Conservation (phyloP, 1,140 invertebrate species). For the Camponotus floridanus region DNA sequence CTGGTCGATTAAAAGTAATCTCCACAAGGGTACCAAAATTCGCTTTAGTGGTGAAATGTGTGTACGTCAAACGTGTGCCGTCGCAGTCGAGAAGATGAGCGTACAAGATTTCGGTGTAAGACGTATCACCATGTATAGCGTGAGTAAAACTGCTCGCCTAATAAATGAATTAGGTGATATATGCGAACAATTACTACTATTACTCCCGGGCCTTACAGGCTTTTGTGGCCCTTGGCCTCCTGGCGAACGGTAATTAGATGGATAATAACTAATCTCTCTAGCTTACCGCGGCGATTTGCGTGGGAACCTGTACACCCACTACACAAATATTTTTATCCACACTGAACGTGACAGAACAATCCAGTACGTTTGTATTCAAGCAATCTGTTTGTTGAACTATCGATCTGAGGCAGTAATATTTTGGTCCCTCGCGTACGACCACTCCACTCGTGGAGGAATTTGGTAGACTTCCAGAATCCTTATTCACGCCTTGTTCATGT, state of each 20-base stretch:
- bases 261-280: conserved; percentile 4
- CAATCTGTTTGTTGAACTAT: conserved; percentile 89
- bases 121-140: neutral
- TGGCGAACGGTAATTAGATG: neutral
- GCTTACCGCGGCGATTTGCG: conserved; percentile 79
- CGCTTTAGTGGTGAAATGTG: conserved; percentile 91
- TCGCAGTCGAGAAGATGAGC: conserved; percentile 92
- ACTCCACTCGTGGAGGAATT: neutral
- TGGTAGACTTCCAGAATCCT: conserved; percentile 27
- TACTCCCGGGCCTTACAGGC: too few relatives aligned
- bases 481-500: conserved; percentile 16
- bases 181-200: neutral
- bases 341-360: conserved; percentile 91
- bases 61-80: conserved; percentile 91
- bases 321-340: conserved; percentile 93
- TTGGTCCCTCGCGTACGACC: conserved; percentile 83
- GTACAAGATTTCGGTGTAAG: conserved; percentile 92
- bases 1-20: conserved; percentile 92
- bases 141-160: conserved; percentile 47
- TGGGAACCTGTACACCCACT: conserved; percentile 89
- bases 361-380: conserved; percentile 90
- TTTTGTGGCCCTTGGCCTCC: too few relatives aligned
- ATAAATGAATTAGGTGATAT: conserved; percentile 11
- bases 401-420: conserved; percentile 89
- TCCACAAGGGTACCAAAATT: conserved; percentile 89